Evolutionary conservation across 2,113 vertebrate genomes (phyloP).

Genomic region (Sigmodon hispidus): DNA sequence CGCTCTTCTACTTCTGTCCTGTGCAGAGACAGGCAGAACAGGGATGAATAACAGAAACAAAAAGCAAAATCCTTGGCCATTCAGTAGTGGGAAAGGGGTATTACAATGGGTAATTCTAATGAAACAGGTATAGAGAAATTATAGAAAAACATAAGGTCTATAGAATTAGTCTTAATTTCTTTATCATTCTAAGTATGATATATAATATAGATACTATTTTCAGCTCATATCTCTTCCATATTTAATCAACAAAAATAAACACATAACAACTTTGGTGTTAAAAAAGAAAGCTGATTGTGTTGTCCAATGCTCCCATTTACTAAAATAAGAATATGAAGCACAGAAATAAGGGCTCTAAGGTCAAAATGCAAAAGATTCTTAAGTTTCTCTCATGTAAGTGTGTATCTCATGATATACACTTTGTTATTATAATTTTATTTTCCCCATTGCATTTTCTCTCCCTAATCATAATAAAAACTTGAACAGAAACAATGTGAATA

Average conservation of each 20-base stretch:
- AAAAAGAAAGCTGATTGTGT: slow-evolving; percentile 31
- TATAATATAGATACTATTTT: not conserved
- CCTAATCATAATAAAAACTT: not conserved
- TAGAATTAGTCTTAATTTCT: not conserved
- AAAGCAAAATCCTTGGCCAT: not conserved
- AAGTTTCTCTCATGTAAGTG: not conserved
- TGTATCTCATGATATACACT: not conserved
- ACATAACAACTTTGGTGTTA: not conserved
- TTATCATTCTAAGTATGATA: slow-evolving; percentile 2
- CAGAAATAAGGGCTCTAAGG: not conserved
- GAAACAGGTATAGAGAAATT: slow-evolving; percentile 18
- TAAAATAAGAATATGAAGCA: slow-evolving; percentile 25
- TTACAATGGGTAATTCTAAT: not conserved
- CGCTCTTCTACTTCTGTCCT: not conserved
- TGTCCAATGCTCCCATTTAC: not conserved
- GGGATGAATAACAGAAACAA: not conserved
- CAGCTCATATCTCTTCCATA: not conserved
- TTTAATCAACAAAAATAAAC: slow-evolving; percentile 31
- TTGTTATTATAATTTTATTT: not conserved
- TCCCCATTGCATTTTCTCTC: slow-evolving; percentile 4
- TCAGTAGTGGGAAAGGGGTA: not conserved
- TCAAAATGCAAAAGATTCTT: not conserved
- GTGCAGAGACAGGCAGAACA: not conserved
- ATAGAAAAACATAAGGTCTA: not conserved
- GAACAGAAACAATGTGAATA: slow-evolving; percentile 15